Base-by-base conservation (phyloP, 1,140 invertebrate species). In the Micrasema minimum region DNA sequence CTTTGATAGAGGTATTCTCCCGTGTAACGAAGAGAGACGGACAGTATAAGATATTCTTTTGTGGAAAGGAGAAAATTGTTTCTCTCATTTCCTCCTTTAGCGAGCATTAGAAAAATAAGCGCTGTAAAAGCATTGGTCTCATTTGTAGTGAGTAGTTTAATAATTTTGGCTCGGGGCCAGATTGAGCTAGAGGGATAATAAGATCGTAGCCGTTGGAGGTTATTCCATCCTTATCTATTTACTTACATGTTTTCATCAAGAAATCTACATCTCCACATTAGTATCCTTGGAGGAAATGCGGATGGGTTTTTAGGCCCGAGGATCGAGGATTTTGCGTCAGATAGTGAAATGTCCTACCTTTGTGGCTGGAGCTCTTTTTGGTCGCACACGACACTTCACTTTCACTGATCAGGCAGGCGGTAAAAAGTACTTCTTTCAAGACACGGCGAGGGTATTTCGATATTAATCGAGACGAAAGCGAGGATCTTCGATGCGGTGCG, bases 81-180 rank as follows among this genome's bases (percentile, higher is more conserved):
- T 59, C 18, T 22, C 23, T 16, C 31, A 14, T n/a, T 37, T 10
- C 20, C 41, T 22, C 12, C n/a, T 23, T 14, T 38, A 12, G 14
- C n/a, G 18, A 12, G 37, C 37, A 59, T 59, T 59, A 41, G 51
- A 14, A 55, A 55, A 59, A 59, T 59, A 59, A 59, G 55, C 37
- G 5, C 35, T 38, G 37, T 38, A 22, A 38, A 59, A 35, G 7
- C 55, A 38, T 31, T 23, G 51, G 55, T 69, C 55, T 35, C 31
- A 35, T 59, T 67, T 64, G 62, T 66, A 43, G 26, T 18, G 26
- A 73, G 72, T 74, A 59, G 67, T 74, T 70, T 74, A 50, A 74
- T 74, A 74, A 70, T 70, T 66, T 70, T 74, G 72, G 72, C 72
- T 35, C 43, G 9, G 7, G 35, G 69, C 68, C 72, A 74, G 68